These are phyloP conservation scores for Melieria omissa DNA, from an alignment of 2,888 invertebrate species.

Conservation along the genomic window DNA sequence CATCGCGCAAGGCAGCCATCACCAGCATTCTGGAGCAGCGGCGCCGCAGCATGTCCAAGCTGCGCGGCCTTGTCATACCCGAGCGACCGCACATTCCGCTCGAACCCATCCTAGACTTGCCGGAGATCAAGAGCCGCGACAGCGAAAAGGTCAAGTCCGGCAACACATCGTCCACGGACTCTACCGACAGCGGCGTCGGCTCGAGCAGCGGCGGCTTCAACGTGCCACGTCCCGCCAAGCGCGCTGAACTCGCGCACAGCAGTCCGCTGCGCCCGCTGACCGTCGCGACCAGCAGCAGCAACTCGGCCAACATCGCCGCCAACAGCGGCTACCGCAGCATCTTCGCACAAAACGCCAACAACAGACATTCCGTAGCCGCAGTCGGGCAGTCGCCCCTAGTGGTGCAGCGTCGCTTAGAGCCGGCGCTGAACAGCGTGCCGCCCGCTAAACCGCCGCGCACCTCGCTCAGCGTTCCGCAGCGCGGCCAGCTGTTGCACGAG, in stretches of 20 bases:
- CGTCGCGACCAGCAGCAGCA: conserved; percentile 49
- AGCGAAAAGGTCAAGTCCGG: conserved; percentile 69
- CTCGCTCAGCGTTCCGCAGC: conserved; percentile 56
- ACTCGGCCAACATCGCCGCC: conserved; percentile 60
- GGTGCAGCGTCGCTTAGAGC: conserved; percentile 53
- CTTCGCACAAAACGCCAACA: conserved; percentile 41
- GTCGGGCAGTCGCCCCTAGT: conserved; percentile 39
- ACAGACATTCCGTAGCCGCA: conserved; percentile 20
- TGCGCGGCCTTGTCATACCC: conserved; percentile 89
- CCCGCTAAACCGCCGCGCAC: conserved; percentile 64
- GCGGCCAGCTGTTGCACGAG: conserved; percentile 54
- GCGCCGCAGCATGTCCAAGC: conserved; percentile 82
- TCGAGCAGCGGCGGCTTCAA: conserved; percentile 42
- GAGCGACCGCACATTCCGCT: conserved; percentile 72
- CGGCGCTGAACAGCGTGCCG: conserved; percentile 52
- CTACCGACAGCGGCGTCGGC: conserved; percentile 58
- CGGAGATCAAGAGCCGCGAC: conserved; percentile 84
- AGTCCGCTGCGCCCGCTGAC: conserved; percentile 49
- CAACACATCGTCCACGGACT: conserved; percentile 57
- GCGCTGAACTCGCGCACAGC: conserved; percentile 41
- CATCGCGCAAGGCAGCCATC: conserved; percentile 73
- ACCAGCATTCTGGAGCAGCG: conserved; percentile 84
- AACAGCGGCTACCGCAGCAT: conserved; percentile 57
- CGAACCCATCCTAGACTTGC: conserved; percentile 78
- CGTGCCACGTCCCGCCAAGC: conserved; percentile 49